Base-by-base conservation (phyloP, 2,888 invertebrate species). In the Bugula neritina region DNA sequence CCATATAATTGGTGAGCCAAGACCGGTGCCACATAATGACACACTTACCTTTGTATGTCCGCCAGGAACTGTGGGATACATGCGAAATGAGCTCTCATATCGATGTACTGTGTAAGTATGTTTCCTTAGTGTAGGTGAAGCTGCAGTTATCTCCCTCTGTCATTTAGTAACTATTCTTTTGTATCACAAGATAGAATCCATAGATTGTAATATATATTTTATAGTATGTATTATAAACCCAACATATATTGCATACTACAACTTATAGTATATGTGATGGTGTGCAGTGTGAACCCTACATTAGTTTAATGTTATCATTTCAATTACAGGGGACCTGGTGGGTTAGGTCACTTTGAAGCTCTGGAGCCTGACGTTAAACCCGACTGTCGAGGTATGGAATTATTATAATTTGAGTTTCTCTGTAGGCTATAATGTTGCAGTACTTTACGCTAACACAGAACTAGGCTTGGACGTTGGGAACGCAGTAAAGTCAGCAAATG, bases 271-370 rank as follows among this genome's bases (percentile, higher is more conserved):
- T n/a, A n/a, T n/a, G n/a, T n/a, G n/a, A n/a, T n/a, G n/a, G n/a
- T n/a, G n/a, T n/a, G n/a, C n/a, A n/a, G n/a, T n/a, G n/a, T n/a
- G n/a, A n/a, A n/a, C n/a, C 17, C 17, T 43, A 43, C 43, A 43
- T 10, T 43, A 10, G 10, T 43, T 10, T 43, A 17, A 43, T 43
- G 43, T 43, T 43, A 43, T 43, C 17, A 17, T 5, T 43, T 43
- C 17, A 43, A 5, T 10, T 43, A 43, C 10, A 63, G 63, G 13
- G 27, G 29, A 63, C 31, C 63, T 10, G 31, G 31, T 34, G 63
- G 63, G 5, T 31, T 31, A 10, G 63, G 63, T 25, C 63, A 63
- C 63, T 63, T 63, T 63, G 63, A 63, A 63, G 5, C 63, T 29
- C 3, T 27, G 5, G 63, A 63, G n/a, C 23, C 13, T 3, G 63